Conservation (phyloP, 2,888 invertebrate species). For the Helicoverpa assulta region DNA sequence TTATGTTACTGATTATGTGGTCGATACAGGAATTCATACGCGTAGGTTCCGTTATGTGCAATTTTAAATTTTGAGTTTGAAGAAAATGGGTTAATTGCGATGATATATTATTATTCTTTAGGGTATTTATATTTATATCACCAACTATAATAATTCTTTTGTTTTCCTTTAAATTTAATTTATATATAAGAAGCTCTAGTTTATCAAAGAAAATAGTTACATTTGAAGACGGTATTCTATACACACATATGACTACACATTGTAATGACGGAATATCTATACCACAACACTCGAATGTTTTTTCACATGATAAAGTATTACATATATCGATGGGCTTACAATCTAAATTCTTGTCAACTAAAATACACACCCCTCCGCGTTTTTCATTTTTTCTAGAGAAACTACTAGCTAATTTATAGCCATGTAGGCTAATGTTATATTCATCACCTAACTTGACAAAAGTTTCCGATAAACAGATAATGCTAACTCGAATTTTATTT, state of each 20-base stretch:
- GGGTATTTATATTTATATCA: constrained; percentile 16
- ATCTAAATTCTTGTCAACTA: not conserved
- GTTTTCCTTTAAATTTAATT: constrained; percentile 2
- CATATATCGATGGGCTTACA: constrained; percentile 6
- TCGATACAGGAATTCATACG: no score
- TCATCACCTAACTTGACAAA: constrained; percentile 12
- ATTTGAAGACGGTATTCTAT: constrained; percentile 15
- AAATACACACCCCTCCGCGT: constrained; percentile 18
- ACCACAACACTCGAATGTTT: constrained; percentile 20
- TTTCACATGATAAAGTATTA: constrained; percentile 12
- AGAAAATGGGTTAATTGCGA: not conserved
- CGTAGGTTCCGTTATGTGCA: no score
- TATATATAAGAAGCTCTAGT: constrained; percentile 7
- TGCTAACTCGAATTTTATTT: not conserved
- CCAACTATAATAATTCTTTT: constrained; percentile 12
- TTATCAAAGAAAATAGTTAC: constrained; percentile 11
- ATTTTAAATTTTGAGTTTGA: no score
- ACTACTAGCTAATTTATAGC: constrained; percentile 9
- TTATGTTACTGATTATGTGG: no score
- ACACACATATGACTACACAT: constrained; percentile 16
- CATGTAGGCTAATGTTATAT: constrained; percentile 1
- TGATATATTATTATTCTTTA: constrained; percentile 1
- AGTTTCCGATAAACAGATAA: constrained; percentile 16
- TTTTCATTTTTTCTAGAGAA: constrained; percentile 14
- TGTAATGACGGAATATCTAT: constrained; percentile 16